A percentile compares a stretch with the other conserved stretches of the same genome.
phyloP scores from a whole-genome alignment of 2,888 invertebrate species.

The Salticus scenicus region DNA sequence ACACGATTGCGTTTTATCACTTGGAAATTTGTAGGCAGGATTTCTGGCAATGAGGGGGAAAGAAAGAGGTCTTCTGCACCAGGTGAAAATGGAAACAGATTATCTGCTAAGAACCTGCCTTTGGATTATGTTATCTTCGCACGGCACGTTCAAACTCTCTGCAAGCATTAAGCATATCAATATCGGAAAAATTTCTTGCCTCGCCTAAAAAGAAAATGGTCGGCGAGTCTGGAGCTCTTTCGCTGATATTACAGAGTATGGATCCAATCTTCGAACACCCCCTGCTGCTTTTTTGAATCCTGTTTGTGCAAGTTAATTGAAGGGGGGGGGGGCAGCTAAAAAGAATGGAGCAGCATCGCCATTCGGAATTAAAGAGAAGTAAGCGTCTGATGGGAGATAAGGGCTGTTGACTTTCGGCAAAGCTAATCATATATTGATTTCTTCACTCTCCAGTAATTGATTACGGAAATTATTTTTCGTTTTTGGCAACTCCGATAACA shows the following conservation, averaged over 20 bases:
- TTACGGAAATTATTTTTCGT: constrained; percentile 67
- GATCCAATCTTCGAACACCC: constrained; percentile 25
- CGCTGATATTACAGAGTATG: constrained; percentile 45
- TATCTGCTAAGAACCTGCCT: constrained; percentile 43
- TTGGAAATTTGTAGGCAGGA: constrained; percentile 47
- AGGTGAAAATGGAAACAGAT: constrained; percentile 69
- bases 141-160: constrained; percentile 54
- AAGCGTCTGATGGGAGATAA: constrained; percentile 40
- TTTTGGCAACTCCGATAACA: constrained; percentile 47
- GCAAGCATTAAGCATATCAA: constrained; percentile 63
- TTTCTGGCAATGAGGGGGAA: constrained; percentile 4
- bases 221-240: not conserved
- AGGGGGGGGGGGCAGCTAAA: constrained; percentile 34
- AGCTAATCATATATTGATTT: constrained; percentile 65
- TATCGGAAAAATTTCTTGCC: constrained; percentile 47
- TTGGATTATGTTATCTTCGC: constrained; percentile 66
- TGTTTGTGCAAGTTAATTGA: constrained; percentile 69
- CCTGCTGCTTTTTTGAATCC: constrained; percentile 19
- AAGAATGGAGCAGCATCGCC: not conserved
- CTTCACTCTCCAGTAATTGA: constrained; percentile 53
- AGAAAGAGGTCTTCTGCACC: not conserved
- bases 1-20: constrained; percentile 41
- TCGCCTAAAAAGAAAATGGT: constrained; percentile 32
- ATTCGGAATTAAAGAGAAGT: constrained; percentile 46
- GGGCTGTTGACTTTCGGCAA: constrained; percentile 56